phyloP scores from a whole-genome alignment of 2,113 vertebrate genomes.

The Astatoreochromis straeleni region DNA sequence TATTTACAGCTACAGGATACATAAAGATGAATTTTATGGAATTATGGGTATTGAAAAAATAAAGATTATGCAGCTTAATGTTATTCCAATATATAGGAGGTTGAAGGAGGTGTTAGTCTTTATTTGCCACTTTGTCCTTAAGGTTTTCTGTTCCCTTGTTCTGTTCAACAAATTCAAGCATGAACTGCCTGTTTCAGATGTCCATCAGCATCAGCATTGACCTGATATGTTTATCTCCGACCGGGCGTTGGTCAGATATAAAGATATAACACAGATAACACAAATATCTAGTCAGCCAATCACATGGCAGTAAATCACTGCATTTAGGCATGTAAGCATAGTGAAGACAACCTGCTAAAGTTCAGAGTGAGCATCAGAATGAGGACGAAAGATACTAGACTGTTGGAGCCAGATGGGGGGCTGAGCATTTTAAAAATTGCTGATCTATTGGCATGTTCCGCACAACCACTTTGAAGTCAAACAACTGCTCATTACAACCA shows the following conservation, averaged over 20 bases:
- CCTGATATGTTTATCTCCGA: background rate
- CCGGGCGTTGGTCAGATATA: rapidly evolving
- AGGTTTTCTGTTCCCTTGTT: background rate
- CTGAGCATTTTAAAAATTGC: background rate
- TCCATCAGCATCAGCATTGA: background rate
- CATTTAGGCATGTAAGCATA: background rate
- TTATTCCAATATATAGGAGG: background rate
- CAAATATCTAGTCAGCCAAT: background rate
- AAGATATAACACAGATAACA: background rate
- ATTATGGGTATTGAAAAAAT: background rate
- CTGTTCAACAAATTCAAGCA: background rate
- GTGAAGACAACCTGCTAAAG: background rate
- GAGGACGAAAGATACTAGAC: background rate
- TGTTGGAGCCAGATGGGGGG: background rate
- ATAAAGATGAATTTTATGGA: rapidly evolving
- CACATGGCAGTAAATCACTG: background rate
- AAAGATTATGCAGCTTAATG: background rate
- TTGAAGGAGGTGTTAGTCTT: background rate
- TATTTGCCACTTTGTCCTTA: background rate
- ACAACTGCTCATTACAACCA: background rate
- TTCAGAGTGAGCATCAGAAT: background rate
- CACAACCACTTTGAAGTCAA: background rate
- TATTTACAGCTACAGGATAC: background rate
- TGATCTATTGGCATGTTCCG: background rate
- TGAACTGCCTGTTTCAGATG: background rate